Base-by-base conservation (phyloP, 1,140 invertebrate species). In the Microvelia longipes region DNA sequence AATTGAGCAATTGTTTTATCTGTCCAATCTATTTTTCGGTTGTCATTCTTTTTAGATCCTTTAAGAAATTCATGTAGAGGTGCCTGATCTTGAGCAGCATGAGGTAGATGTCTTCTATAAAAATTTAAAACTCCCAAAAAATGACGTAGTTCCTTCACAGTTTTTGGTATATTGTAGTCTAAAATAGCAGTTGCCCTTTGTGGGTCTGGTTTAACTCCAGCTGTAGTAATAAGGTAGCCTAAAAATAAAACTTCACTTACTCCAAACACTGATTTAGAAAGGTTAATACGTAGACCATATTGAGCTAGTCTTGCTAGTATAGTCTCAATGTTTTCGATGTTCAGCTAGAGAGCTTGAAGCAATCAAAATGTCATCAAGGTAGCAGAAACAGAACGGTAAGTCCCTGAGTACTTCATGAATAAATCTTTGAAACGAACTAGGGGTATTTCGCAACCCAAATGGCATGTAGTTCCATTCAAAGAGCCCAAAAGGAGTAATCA, bases 401-500 rank as follows among this genome's bases (percentile, higher is more conserved):
- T 73, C 76, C 15, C 70, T 0, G 1, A 81, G 71, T 0, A 81
- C 75, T 0, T 72, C 24, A 68, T 80, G 76, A 69, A 84, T 82
- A 2, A 80, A 73, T 13, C 81, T 69, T 70, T 81, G 78, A 72
- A 83, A 83, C 0, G 79, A 78, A 61, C 80, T 77, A 1, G 77
- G 75, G n/a, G 81, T 80, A 73, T 81, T 82, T n/a, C 72, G 72
- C 1, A 84, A 73, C 25, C 82, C 81, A 66, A 83, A 81, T 15
- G 78, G 75, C 76, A 83, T 79, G 2, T 70, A 61, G 0, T 72
- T 25, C 67, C 73, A 81, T 71, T 80, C 77, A 24, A 74, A 80
- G n/a, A n/a, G n/a, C n/a, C 0, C 78, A 76, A 67, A 76, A 75
- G 75, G 73, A 13, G 74, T 76, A 62, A 74, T 74, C 68, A 79